Evolutionary conservation across 1,140 invertebrate genomes (phyloP), one percentile per base, ranked within the genome.

Genomic region (Lepidurus couesii): DNA sequence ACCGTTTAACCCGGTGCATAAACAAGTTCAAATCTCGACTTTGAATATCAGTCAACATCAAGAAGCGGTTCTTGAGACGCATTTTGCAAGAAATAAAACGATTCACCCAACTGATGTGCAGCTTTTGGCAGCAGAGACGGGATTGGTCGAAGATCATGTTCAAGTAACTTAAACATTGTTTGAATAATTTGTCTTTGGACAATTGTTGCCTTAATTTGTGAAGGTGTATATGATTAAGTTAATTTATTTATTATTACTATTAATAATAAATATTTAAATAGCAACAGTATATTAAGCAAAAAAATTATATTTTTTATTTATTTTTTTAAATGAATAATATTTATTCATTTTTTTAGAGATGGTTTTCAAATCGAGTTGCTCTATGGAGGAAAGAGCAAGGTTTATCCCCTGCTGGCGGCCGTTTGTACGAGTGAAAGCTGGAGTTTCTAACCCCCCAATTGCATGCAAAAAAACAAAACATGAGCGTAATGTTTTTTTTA

Each of bases 111-210:
- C 85, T 53, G 87, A 88, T 79, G 81, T 88, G 44, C 85, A 87
- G 13, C 84, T 88, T 6, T 80, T 88, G 5, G 87, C 88, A 42
- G 87, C 87, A 6, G 88, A 88, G 81, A 87, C 86, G 7, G 87
- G 87, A 21, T 83, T 88, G 13, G 83, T 84, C 24, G 86, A 88
- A 78, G 82, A 83, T 53, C 86, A 87, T 73, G 87, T 88, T 24
- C 84, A 88, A 81, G 87, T 88, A 80, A 81, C 13, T 42, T 7
- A 1, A 8, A 7, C 10, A 13, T 16, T 74, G 26, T 42, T 8
- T 75, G 34, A 34, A 34, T 34, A 34, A 34, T 4, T 34, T 34
- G 26, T 34, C 34, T 34, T 34, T 34, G 3, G 3, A 34, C 2
- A 0, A 4, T 34, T 34, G 34, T 3, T 34, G 34, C 34, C 34